Base-by-base conservation (phyloP, 1,140 invertebrate species). In the Cyrtorhinus lividipennis region DNA sequence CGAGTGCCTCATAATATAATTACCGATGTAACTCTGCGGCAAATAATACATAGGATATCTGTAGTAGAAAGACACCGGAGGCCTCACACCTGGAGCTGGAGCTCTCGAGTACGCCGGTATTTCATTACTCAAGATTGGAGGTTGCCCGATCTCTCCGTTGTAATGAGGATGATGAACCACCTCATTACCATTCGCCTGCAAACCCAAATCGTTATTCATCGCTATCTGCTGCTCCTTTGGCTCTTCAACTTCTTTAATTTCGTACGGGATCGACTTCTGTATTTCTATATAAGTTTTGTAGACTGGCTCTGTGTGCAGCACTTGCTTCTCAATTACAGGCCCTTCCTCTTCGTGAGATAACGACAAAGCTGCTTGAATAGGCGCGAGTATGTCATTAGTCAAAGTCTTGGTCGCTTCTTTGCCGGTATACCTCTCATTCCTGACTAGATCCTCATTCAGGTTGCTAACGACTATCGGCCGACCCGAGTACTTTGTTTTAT, bases 321-420 rank as follows among this genome's bases (percentile, higher is more conserved):
- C 57, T 48, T 66, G 65, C 30, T 68, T 57, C 44, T 68, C 67
- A 18, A 68, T 57, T 26, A 61, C 46, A 1, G 61, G 53, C 27
- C 24, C 53, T 2, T 45, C 22, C 1, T 20, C 62, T 2, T 45
- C 5, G 56, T 76, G 74, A 18, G 74, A 64, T 1, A 78, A 56
- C 0, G 74, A 69, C 1, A 78, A 71, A 0, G 74, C 76, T 0
- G 74, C 76, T 46, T 76, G 76, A n/a, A 78, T 71, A 1, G 75
- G 71, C 26, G 75, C 76, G 2, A 76, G 18, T 18, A 76, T 67
- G 0, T 70, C 56, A 1, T 72, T 67, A 0, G 73, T 72, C 0
- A 70, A 70, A 1, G 70, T 72, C 18, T 53, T 53, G 10, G 48
- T 53, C 18, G 10, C 48, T 22, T 53, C 48, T 53, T 20, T 53